Percentiles rank a stretch among this genome's conserved stretches.
These are phyloP conservation scores for Micronycteris hirsuta DNA, from an alignment of 2,113 vertebrate species.

Conservation along the genomic window DNA sequence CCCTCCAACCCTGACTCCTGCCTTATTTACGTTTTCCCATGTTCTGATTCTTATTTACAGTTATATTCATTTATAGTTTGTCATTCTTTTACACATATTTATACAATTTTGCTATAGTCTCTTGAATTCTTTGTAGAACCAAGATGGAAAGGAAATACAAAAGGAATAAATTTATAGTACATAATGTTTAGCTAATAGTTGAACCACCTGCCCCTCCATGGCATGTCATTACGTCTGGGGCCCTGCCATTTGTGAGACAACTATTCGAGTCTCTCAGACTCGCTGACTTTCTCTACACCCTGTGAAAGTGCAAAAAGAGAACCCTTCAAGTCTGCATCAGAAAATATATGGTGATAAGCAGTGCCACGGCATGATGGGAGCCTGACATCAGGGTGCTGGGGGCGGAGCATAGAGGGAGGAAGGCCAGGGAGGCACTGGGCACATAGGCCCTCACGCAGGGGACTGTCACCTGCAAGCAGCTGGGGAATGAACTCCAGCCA, in stretches of 20 bases:
- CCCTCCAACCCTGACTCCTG: not conserved
- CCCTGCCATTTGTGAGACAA: not conserved
- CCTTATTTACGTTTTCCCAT: not conserved
- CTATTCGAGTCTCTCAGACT: not conserved
- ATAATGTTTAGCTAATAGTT: not conserved
- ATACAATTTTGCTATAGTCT: not conserved
- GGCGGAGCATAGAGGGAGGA: not conserved
- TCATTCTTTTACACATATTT: not conserved
- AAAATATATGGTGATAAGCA: not conserved
- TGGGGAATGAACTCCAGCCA: not conserved
- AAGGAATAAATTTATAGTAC: not conserved
- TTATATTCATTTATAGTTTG: not conserved
- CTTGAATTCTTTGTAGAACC: not conserved
- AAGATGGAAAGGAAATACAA: not conserved
- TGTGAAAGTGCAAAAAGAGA: not conserved
- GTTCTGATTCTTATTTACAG: not conserved
- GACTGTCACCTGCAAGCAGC: too few relatives aligned
- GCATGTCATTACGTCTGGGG: not conserved
- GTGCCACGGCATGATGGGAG: not conserved
- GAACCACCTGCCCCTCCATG: not conserved
- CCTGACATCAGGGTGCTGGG: not conserved
- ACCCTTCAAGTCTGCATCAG: not conserved
- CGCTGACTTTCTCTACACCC: not conserved
- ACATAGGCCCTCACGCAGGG: not conserved
- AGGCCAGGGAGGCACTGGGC: not conserved